These are phyloP conservation scores for Setophaga coronata DNA, from an alignment of 2,113 vertebrate species.

Conservation along the genomic window DNA sequence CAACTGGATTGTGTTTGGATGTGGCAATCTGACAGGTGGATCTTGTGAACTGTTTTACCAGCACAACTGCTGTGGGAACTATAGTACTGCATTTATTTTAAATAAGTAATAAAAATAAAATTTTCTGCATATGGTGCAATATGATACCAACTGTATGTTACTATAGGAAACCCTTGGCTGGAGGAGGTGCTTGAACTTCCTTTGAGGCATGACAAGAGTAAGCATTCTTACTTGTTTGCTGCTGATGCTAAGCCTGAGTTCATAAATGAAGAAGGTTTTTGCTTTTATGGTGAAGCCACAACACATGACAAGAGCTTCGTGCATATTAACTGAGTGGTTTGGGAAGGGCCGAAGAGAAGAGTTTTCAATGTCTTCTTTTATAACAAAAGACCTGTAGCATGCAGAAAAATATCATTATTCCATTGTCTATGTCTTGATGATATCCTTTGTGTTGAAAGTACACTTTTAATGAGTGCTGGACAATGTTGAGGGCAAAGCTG, in stretches of 20 bases:
- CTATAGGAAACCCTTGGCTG: background rate
- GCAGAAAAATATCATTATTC: background rate
- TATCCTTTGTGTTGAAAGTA: background rate
- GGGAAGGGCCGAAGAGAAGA: background rate
- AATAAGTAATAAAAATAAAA: background rate
- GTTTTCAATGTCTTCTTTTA: background rate
- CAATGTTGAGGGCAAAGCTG: background rate
- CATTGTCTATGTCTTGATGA: background rate
- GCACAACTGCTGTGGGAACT: background rate
- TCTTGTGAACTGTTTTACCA: background rate
- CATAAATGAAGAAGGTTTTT: background rate
- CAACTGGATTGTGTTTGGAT: background rate
- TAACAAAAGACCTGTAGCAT: background rate
- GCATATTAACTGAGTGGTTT: fast-evolving
- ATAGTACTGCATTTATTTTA: background rate
- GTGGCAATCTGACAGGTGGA: background rate
- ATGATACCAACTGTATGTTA: fast-evolving
- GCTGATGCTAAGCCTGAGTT: background rate
- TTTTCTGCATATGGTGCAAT: background rate
- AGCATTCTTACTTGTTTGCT: background rate
- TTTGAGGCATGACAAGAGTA: background rate
- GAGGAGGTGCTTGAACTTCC: background rate
- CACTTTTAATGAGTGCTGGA: background rate
- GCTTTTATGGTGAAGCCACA: background rate
- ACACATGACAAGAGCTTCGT: background rate